Evolutionary conservation across 2,888 invertebrate species (phyloP).

Genomic region (Trypoxylon attenuatum): DNA sequence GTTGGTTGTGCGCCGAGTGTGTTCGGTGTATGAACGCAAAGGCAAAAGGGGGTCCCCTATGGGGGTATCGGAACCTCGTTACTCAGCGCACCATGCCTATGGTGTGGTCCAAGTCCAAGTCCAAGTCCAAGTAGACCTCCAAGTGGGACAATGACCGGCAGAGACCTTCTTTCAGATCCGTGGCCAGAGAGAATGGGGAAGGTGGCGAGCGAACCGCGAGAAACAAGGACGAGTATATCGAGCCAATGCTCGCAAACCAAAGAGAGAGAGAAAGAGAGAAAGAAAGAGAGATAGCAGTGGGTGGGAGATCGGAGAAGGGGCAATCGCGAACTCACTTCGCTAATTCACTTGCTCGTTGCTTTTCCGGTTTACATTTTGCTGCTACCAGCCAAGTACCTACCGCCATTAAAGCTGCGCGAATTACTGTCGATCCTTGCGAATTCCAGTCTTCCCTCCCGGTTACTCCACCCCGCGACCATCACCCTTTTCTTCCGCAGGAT

Average conservation of each 20-base stretch:
- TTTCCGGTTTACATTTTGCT: slow-evolving; percentile 69
- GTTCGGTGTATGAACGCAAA: slow-evolving; percentile 35
- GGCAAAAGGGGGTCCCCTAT: slow-evolving; percentile 64
- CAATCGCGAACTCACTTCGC: slow-evolving; percentile 62
- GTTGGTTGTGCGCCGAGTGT: not conserved
- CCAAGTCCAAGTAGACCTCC: slow-evolving; percentile 68
- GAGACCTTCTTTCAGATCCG: slow-evolving; percentile 73
- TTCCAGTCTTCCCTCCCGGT: not conserved
- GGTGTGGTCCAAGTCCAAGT: slow-evolving; percentile 63
- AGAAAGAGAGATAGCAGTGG: slow-evolving; percentile 15
- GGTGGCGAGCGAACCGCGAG: slow-evolving; percentile 47
- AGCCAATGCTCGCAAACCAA: not conserved
- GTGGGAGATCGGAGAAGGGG: slow-evolving; percentile 21
- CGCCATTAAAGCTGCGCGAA: slow-evolving; percentile 50
- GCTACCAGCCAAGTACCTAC: slow-evolving; percentile 52
- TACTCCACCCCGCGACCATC: too few relatives aligned
- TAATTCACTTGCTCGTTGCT: slow-evolving; percentile 67
- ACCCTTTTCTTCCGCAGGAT: too few relatives aligned
- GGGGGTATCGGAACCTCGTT: slow-evolving; percentile 66
- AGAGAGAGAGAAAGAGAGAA: slow-evolving; percentile 1
- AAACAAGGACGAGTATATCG: slow-evolving; percentile 45
- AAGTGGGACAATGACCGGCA: slow-evolving; percentile 74
- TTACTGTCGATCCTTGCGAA: too few relatives aligned
- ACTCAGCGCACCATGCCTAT: slow-evolving; percentile 61
- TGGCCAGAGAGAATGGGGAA: slow-evolving; percentile 54